A percentile compares a stretch with the other conserved stretches of the same genome.
Conservation (phyloP, 2,797 vertebrate species). For the Trematomus bernacchii region DNA sequence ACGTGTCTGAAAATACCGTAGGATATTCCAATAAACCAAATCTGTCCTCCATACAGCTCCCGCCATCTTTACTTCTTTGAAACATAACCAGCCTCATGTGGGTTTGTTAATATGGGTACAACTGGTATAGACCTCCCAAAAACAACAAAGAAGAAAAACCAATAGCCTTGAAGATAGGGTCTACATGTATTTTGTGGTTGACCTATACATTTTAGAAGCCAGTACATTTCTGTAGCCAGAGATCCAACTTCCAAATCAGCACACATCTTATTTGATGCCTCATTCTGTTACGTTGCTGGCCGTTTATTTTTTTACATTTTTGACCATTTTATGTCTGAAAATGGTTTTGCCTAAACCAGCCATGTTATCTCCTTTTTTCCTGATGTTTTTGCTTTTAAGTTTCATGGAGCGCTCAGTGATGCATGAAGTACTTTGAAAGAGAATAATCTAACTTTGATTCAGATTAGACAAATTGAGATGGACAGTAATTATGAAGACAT, state of each 20-base stretch:
- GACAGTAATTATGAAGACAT: slow-evolving; percentile 12
- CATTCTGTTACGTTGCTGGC: slow-evolving; percentile 74
- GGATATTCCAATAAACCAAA: slow-evolving; percentile 1
- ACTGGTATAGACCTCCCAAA: slow-evolving; percentile 10
- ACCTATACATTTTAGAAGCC: slow-evolving; percentile 15
- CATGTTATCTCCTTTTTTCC: slow-evolving; percentile 69
- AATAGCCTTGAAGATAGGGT: neutral
- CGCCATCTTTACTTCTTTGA: slow-evolving; percentile 11
- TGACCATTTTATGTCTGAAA: slow-evolving; percentile 79
- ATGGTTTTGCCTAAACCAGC: slow-evolving; percentile 71
- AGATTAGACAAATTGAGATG: slow-evolving; percentile 28
- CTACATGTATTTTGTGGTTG: slow-evolving; percentile 20
- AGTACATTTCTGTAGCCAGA: slow-evolving; percentile 65
- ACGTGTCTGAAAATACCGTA: slow-evolving; percentile 23
- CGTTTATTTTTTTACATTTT: slow-evolving; percentile 70
- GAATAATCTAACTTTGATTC: slow-evolving; percentile 24
- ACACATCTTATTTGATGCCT: slow-evolving; percentile 74
- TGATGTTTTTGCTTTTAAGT: slow-evolving; percentile 68
- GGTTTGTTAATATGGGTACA: slow-evolving; percentile 17
- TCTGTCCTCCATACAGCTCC: too few relatives aligned
- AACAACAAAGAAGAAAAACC: slow-evolving; percentile 7
- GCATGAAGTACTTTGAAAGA: slow-evolving; percentile 58
- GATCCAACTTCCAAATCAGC: slow-evolving; percentile 83
- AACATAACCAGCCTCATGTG: slow-evolving; percentile 24
- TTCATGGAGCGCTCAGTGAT: slow-evolving; percentile 66